Evolutionary conservation across 1,140 invertebrate species (phyloP), one percentile per base, ranked within the genome.

Genomic region (Listronotus oregonensis): DNA sequence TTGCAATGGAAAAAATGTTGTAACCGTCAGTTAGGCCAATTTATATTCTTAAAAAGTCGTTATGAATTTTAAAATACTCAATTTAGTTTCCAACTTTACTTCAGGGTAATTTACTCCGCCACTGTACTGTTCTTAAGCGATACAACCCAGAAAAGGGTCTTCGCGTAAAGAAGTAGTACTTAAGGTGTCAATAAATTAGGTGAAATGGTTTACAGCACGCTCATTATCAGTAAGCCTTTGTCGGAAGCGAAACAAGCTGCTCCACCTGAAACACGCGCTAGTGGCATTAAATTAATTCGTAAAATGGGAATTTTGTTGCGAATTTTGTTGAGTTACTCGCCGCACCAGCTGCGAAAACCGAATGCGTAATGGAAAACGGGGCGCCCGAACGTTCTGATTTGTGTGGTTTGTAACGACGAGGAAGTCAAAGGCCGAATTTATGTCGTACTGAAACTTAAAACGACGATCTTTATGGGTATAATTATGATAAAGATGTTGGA

Each of bases 141-240:
- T 7, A 44, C n/a, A 44, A 9, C 43, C 17, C 8, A 8, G n/a
- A 27, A 27, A 27, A 27, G n/a, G n/a, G 7, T 44, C 21, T 59
- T 31, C 21, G 56, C 43, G 43, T 42, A 51, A 65, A 65, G 55
- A 65, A 65, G 46, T 56, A 65, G 51, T 65, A 58, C 44, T 65
- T 58, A 65, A 65, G 44, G 64, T 65, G 55, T 65, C 64, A 49
- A 65, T 65, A 65, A 65, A 65, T 65, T 65, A 65, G 47, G 50
- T 43, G 51, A 65, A 65, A 65, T 43, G 64, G 54, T 56, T 65
- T 56, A 65, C 44, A 44, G 42, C 34, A 59, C 55, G 46, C 64
- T 65, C 64, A 65, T 65, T 65, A 65, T 65, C 64, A 65, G 55
- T 65, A 65, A 65, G 64, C 64, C 64, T 57, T 64, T 50, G 62